Conservation (phyloP, 2,113 vertebrate genomes). For the Varanus komodoensis region DNA sequence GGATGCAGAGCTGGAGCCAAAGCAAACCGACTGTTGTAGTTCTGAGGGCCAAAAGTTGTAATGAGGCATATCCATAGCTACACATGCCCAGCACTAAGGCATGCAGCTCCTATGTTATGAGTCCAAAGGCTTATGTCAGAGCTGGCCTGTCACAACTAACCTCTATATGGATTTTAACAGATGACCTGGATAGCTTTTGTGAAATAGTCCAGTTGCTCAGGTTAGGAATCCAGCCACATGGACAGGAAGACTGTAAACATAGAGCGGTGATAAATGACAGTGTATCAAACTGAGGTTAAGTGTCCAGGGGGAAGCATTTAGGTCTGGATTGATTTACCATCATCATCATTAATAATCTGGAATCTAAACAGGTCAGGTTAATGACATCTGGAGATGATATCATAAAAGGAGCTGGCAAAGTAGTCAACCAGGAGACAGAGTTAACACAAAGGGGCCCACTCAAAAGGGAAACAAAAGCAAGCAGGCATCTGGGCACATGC, state of each 20-base stretch:
- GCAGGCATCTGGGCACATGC: background rate
- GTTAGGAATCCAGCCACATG: background rate
- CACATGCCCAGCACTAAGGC: background rate
- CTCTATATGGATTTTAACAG: background rate
- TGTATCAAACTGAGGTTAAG: slow-evolving; percentile 47
- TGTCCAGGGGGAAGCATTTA: slow-evolving; percentile 54
- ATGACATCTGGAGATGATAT: slow-evolving; percentile 66
- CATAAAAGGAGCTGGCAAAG: slow-evolving; percentile 46
- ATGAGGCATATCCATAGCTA: background rate
- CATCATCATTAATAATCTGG: slow-evolving; percentile 61
- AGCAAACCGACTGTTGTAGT: background rate
- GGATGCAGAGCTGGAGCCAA: background rate
- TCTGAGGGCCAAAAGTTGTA: background rate
- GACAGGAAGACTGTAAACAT: slow-evolving; percentile 42
- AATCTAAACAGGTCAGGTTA: slow-evolving; percentile 51
- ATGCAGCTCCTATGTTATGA: background rate
- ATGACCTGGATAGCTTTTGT: background rate
- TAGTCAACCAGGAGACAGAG: slow-evolving; percentile 23
- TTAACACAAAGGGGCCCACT: slow-evolving; percentile 16
- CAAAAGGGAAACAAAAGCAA: slow-evolving; percentile 36
- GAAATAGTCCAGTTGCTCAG: slow-evolving; percentile 37
- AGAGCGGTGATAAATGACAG: slow-evolving; percentile 24
- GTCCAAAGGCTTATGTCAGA: background rate
- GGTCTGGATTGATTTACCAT: slow-evolving; percentile 44
- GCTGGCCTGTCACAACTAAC: background rate